Evolutionary conservation across 2,113 vertebrate genomes (phyloP).

Genomic region (Alectura lathami): DNA sequence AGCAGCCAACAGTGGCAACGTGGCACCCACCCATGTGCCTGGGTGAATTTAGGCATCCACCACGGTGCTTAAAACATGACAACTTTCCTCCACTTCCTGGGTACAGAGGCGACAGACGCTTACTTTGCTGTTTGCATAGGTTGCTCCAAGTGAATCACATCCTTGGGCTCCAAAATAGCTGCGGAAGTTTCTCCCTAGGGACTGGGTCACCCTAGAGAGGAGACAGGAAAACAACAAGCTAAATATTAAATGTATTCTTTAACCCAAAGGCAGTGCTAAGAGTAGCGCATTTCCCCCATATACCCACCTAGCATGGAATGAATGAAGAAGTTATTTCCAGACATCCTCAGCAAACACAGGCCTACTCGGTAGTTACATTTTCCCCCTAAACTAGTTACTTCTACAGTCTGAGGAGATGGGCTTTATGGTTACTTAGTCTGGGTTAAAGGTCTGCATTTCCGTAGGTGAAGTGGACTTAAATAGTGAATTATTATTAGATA

Average conservation of each 20-base stretch:
- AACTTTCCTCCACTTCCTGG: not conserved
- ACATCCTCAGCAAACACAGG: not conserved
- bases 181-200: not conserved
- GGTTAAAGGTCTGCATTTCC: not conserved
- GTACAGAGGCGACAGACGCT: not conserved
- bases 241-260: not conserved
- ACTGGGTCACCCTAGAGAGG: not conserved
- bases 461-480: not conserved
- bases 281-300: not conserved
- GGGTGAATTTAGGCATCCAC: not conserved
- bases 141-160: conserved; percentile 2
- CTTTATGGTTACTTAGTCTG: not conserved
- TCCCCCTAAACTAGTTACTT: not conserved
- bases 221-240: not conserved
- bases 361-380: not conserved
- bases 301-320: not conserved
- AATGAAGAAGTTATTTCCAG: not conserved
- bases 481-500: not conserved
- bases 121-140: not conserved
- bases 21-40: not conserved
- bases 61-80: not conserved
- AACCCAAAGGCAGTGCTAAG: not conserved
- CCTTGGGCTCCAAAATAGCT: not conserved
- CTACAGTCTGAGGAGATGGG: not conserved
- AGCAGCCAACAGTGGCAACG: not conserved